These are phyloP conservation scores for Abrostola tripartita DNA, from an alignment of 2,888 invertebrate genomes.

Conservation along the genomic window DNA sequence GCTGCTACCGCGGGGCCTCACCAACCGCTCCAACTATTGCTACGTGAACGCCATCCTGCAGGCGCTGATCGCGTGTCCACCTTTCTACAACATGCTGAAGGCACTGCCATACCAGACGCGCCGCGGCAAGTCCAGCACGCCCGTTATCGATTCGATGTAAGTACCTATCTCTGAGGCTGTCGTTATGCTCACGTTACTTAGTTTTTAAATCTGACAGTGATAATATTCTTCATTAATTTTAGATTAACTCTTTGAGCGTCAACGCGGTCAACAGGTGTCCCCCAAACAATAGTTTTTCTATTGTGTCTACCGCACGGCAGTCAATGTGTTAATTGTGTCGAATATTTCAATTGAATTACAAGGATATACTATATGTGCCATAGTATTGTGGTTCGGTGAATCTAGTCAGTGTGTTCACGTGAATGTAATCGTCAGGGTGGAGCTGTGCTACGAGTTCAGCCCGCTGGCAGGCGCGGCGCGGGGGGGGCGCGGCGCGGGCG, in stretches of 20 bases:
- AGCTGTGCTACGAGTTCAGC: conserved; percentile 93
- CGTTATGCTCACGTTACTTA: background rate
- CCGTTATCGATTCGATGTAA: conserved; percentile 97
- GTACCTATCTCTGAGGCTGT: conserved; percentile 72
- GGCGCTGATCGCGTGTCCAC: conserved; percentile 97
- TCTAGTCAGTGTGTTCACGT: background rate
- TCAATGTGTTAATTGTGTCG: no score
- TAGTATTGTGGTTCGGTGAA: background rate
- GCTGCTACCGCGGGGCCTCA: conserved; percentile 95
- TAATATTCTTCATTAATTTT: no score
- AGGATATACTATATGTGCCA: no score
- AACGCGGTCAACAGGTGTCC: no score
- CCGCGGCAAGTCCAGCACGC: conserved; percentile 90
- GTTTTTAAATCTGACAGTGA: no score
- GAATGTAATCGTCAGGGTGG: conserved; percentile 86
- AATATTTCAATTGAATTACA: no score
- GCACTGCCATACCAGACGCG: conserved; percentile 91
- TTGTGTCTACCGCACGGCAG: no score
- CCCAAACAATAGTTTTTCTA: no score
- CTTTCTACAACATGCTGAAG: conserved; percentile 96
- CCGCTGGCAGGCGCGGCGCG: conserved; percentile 82
- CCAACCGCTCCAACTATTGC: conserved; percentile 98
- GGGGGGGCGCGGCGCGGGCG: conserved; percentile 65
- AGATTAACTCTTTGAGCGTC: no score
- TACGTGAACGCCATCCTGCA: conserved; percentile 98